Base-by-base conservation (phyloP, 2,888 invertebrate genomes). In the Hedychridium roseum region DNA sequence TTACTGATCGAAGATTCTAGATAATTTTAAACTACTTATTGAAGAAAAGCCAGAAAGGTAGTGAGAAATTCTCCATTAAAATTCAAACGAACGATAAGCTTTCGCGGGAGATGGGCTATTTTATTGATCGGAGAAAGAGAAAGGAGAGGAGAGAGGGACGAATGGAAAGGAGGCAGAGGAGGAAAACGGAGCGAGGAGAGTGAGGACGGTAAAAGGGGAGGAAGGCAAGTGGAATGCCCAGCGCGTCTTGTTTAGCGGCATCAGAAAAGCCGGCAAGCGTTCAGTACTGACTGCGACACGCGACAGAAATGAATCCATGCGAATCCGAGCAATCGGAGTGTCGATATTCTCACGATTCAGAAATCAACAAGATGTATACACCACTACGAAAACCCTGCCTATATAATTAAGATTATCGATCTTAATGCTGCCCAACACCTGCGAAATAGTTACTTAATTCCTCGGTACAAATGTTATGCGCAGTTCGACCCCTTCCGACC, bases 91-190 rank as follows among this genome's bases (percentile, higher is more conserved):
- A 57, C 54, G 60, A 62, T 64, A 63, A 72, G 66, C 65, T 65
- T 70, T 64, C 57, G 64, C 63, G 65, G 60, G 66, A 72, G 72
- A 73, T 73, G 70, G 70, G 64, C 70, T 68, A 66, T 73, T 73
- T 74, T 76, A 77, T 76, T 76, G 77, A 77, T 77, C 76, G 73
- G 61, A 64, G 71, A 66, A 70, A 70, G 64, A 70, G 70, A 67
- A 68, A 69, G 62, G 54, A 41, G 54, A 60, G 57, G 54, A 43
- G 44, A 42, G 37, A 21, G 47, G 47, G 54, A 28, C 32, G 35
- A 51, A 51, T 47, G 52, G 53, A 50, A 58, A 50, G 57, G 53
- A 46, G 43, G 46, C 34, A 48, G 55, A 40, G 42, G 38, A 56
- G 56, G 53, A 47, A 54, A 43, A 39, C 31, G 52, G 42, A 34